These are phyloP conservation scores for Empis livida DNA, from an alignment of 2,888 invertebrate genomes.

Conservation along the genomic window DNA sequence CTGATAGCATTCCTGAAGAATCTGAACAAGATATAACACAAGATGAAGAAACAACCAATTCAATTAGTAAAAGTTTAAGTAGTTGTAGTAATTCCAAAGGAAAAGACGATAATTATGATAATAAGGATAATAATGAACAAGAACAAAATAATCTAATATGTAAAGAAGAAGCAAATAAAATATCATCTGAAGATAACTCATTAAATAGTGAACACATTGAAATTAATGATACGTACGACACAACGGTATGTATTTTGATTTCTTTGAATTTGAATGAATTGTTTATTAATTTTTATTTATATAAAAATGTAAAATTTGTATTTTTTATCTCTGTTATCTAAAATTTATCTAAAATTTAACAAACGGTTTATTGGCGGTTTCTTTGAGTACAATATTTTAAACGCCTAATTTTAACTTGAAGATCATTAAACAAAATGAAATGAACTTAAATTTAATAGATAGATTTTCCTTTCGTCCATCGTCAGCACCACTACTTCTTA, in stretches of 20 bases:
- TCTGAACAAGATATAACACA: conserved; percentile 26
- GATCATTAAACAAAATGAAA: too few relatives aligned
- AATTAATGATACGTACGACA: conserved; percentile 27
- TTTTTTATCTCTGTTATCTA: too few relatives aligned
- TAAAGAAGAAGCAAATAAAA: neutral
- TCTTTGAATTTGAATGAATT: too few relatives aligned
- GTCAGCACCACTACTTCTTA: too few relatives aligned
- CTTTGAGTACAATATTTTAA: too few relatives aligned
- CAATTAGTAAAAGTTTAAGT: neutral
- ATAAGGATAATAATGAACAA: neutral
- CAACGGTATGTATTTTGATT: conserved; percentile 19
- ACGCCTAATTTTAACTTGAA: too few relatives aligned
- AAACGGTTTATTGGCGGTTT: too few relatives aligned
- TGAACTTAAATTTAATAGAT: too few relatives aligned
- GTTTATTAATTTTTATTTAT: too few relatives aligned
- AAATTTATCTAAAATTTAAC: too few relatives aligned
- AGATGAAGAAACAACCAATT: conserved; percentile 9
- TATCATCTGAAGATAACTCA: conserved; percentile 12
- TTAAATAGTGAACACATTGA: conserved; percentile 21
- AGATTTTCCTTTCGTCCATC: too few relatives aligned
- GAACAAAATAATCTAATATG: neutral
- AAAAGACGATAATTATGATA: neutral
- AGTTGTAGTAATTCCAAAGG: neutral
- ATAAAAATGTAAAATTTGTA: too few relatives aligned
- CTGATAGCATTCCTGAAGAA: conserved; percentile 31